phyloP scores from a whole-genome alignment of 2,888 invertebrate genomes.

The Orthosia incerta region DNA sequence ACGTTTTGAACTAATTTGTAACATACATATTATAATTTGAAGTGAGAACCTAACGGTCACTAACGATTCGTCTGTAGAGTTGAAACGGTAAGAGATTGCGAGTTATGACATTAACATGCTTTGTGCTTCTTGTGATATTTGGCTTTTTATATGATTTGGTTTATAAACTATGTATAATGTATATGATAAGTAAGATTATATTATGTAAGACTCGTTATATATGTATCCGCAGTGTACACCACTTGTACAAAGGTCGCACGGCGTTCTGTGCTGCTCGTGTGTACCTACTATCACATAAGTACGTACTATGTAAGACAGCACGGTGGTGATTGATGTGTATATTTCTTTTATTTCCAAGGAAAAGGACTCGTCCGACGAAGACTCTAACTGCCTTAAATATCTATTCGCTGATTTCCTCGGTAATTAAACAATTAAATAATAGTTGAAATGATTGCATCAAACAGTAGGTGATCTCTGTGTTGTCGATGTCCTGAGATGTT shows the following conservation, averaged over 20 bases:
- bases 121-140: slow-evolving; percentile 89
- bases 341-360: slow-evolving; percentile 86
- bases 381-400: slow-evolving; percentile 94
- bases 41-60: slow-evolving; percentile 46
- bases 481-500: slow-evolving; percentile 83
- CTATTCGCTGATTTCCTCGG: slow-evolving; percentile 93
- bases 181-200: slow-evolving; percentile 61
- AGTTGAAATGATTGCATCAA: slow-evolving; percentile 73
- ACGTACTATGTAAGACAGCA: slow-evolving; percentile 50
- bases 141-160: slow-evolving; percentile 86
- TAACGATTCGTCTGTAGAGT: slow-evolving; percentile 40
- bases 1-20: slow-evolving; percentile 52
- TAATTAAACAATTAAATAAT: slow-evolving; percentile 81
- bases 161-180: slow-evolving; percentile 70
- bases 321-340: slow-evolving; percentile 78
- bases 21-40: slow-evolving; percentile 35
- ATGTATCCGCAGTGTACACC: slow-evolving; percentile 53
- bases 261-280: slow-evolving; percentile 51
- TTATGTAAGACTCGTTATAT: slow-evolving; percentile 60
- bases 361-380: slow-evolving; percentile 88
- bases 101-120: slow-evolving; percentile 76
- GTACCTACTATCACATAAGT: slow-evolving; percentile 43
- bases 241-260: slow-evolving; percentile 73
- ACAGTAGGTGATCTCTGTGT: slow-evolving; percentile 86
- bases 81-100: slow-evolving; percentile 59